A percentile compares a stretch with the other conserved stretches of the same genome.
Evolutionary conservation across 2,797 vertebrate species (phyloP).

Genomic region (Silurus aristotelis): DNA sequence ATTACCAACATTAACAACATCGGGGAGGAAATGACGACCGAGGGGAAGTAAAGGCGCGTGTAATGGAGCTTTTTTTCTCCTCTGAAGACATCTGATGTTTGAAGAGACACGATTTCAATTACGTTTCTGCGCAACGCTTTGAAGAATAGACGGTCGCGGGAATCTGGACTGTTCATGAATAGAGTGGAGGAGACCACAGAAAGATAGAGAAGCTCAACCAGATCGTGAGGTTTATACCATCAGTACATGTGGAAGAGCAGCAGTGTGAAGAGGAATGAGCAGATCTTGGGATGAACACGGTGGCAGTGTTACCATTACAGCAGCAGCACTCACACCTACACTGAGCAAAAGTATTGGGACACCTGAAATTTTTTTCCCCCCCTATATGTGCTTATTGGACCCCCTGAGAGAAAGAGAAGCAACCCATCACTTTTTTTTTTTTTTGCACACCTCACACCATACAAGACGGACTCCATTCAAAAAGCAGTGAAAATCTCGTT

Average conservation of each 20-base stretch:
- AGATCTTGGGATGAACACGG: neutral
- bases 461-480: conserved; percentile 13
- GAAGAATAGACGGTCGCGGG: too few relatives aligned
- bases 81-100: too few relatives aligned
- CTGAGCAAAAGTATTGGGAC: too few relatives aligned
- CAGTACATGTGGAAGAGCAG: neutral
- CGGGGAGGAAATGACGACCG: conserved; percentile 11
- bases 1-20: neutral
- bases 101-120: too few relatives aligned
- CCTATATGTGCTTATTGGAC: too few relatives aligned
- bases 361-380: too few relatives aligned
- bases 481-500: neutral
- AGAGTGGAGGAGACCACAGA: too few relatives aligned
- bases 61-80: neutral
- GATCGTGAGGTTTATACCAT: neutral
- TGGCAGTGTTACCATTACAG: neutral
- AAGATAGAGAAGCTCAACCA: too few relatives aligned
- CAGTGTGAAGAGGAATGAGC: neutral
- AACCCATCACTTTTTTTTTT: neutral
- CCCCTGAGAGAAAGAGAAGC: too few relatives aligned
- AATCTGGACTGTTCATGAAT: too few relatives aligned
- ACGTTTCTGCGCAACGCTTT: too few relatives aligned
- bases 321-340: neutral
- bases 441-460: neutral
- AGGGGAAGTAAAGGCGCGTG: conserved; percentile 36